Evolutionary conservation across 2,888 invertebrate species (phyloP).

Genomic region (Torymus tubicola): DNA sequence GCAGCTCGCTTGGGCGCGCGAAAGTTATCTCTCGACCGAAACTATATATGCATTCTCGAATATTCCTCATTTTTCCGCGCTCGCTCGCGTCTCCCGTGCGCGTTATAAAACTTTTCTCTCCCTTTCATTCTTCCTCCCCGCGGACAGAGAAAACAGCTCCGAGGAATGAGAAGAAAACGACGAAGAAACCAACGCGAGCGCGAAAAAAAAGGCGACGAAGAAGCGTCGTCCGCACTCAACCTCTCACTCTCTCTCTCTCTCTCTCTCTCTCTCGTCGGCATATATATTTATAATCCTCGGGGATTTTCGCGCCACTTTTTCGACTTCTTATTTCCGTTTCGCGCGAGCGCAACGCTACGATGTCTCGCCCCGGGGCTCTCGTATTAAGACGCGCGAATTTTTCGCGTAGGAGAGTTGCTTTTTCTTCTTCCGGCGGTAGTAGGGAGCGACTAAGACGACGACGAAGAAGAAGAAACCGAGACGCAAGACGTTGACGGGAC

Average conservation of each 20-base stretch:
- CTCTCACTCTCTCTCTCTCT: no score
- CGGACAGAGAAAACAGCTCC: slow-evolving; percentile 29
- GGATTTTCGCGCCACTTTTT: slow-evolving; percentile 55
- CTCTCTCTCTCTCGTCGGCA: no score
- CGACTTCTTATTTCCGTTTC: slow-evolving; percentile 57
- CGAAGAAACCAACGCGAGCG: background rate
- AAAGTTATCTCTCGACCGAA: background rate
- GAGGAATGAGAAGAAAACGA: slow-evolving; percentile 21
- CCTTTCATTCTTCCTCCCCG: slow-evolving; percentile 1
- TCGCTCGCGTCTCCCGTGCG: background rate
- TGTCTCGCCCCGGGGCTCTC: slow-evolving; percentile 44
- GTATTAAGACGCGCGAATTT: slow-evolving; percentile 47
- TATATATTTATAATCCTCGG: slow-evolving; percentile 39
- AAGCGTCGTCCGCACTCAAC: background rate
- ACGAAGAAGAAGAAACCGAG: slow-evolving; percentile 4
- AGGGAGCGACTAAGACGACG: background rate
- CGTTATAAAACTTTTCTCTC: slow-evolving; percentile 42
- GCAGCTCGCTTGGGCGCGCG: background rate
- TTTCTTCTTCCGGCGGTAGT: slow-evolving; percentile 18
- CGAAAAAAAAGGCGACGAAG: background rate
- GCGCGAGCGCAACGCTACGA: slow-evolving; percentile 1
- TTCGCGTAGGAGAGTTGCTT: slow-evolving; percentile 18
- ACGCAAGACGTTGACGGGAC: slow-evolving; percentile 67
- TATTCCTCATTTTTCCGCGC: slow-evolving; percentile 36
- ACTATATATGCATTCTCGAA: slow-evolving; percentile 10